Base-by-base conservation (phyloP, 2,113 vertebrate genomes). In the Psilopogon haemacephalus region DNA sequence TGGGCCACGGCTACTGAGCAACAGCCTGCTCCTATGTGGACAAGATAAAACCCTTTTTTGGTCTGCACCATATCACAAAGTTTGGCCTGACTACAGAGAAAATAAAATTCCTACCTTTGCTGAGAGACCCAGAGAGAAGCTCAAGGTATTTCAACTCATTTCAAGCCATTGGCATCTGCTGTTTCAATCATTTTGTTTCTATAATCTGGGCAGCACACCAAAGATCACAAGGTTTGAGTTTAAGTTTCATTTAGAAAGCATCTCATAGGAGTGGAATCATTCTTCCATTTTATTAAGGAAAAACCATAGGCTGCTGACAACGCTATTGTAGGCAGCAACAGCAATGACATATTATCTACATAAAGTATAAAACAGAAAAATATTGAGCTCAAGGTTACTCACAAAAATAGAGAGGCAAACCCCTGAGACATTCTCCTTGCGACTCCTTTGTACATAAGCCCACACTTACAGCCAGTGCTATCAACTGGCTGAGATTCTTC, bases 141-240 rank as follows among this genome's bases (percentile, higher is more conserved):
- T 86, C 71, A 89, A 88, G 85, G 59, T 83, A 87, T 70, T 95
- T 19, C 60, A 89, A 48, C 70, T 94, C 59, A 55, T 58, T 95
- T 68, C 68, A 48, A 93, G 70, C 54, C 60, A 37, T 15, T 73
- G 79, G 70, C 89, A 88, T 89, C 60, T 93, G 93, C 89, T 89
- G 69, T 84, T 96, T 81, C 85, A 27, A 81, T 95, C 93, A 94
- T 23, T 88, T 81, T 68, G 69, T 83, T 95, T 77, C 85, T 54
- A 37, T 18, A 71, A 60, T 84, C 82, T 92, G 90, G 89, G 91
- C 89, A 96, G 65, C 50, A 40, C 70, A 93, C 86, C 94, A 96
- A 97, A 85, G 86, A 95, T 80, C 88, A 96, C 90, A 91, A 83
- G 89, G 85, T 93, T 60, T 81, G 85, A 72, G 79, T 80, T 95